These are phyloP conservation scores for Lochmaea crataegi DNA, from an alignment of 2,888 invertebrate genomes.

Conservation along the genomic window DNA sequence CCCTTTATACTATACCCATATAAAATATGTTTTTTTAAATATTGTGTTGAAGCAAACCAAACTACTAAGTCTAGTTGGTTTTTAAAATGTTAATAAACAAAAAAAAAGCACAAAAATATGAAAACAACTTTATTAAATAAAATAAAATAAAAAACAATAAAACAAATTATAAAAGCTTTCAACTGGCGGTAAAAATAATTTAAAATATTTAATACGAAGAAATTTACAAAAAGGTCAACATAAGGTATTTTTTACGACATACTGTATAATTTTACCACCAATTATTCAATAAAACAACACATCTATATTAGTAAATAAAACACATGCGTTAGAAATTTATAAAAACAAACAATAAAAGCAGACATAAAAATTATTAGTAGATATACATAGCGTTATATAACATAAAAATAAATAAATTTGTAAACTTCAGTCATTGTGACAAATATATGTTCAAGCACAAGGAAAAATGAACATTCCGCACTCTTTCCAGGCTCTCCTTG, in stretches of 20 bases:
- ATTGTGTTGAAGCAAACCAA: neutral
- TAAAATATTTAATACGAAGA: no score
- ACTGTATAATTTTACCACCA: neutral
- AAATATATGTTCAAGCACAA: neutral
- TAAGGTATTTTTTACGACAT: neutral
- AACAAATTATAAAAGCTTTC: slow-evolving; percentile 11
- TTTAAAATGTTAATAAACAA: neutral
- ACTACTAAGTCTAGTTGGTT: neutral
- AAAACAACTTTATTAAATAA: slow-evolving; percentile 13
- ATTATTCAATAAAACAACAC: neutral
- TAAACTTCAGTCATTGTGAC: no score
- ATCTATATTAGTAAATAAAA: slow-evolving; percentile 5
- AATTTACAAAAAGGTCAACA: no score
- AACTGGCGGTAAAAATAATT: slow-evolving; percentile 1
- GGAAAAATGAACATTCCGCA: no score
- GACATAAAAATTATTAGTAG: no score
- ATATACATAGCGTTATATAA: no score
- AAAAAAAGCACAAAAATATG: neutral
- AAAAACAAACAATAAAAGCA: slow-evolving; percentile 4
- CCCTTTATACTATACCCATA: no score
- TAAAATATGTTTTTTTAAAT: no score
- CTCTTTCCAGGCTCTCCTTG: no score
- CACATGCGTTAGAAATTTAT: neutral
- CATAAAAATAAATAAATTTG: no score
- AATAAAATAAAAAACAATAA: slow-evolving; percentile 10